Conservation (phyloP, 2,888 invertebrate species). For the Mimachlamys varia region DNA sequence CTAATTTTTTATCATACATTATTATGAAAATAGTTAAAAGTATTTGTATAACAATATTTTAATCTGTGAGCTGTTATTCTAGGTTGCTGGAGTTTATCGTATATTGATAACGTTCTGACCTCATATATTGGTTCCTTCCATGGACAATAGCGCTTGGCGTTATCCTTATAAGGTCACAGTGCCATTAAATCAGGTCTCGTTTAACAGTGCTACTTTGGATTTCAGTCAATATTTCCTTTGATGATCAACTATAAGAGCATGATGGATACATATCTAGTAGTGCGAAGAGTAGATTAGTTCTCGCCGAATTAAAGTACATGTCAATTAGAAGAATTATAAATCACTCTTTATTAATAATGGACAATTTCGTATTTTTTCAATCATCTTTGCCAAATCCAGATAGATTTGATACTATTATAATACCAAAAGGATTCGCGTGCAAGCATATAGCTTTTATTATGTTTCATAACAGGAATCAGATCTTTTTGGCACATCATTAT, state of each 20-base stretch:
- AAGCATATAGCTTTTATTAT: background rate
- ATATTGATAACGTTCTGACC: background rate
- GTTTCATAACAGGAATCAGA: background rate
- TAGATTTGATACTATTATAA: background rate
- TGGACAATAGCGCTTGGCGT: no score
- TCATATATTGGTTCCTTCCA: no score
- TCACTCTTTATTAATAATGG: background rate
- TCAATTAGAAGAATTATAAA: background rate
- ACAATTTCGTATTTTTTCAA: background rate
- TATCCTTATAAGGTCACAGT: no score
- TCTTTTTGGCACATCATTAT: background rate
- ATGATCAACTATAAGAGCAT: background rate
- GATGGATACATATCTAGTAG: background rate
- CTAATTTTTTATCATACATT: no score
- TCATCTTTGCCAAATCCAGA: background rate
- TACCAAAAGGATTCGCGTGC: background rate
- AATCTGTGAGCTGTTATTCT: background rate
- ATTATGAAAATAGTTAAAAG: no score
- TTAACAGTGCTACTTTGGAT: background rate
- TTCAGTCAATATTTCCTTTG: background rate
- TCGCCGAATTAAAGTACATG: constrained; percentile 9
- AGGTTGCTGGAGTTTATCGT: no score
- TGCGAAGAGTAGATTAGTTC: background rate
- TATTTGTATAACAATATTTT: no score
- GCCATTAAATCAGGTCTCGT: background rate